Evolutionary conservation across 2,797 vertebrate genomes (phyloP), one percentile per base, ranked within the genome.

Genomic region (Alexandromys oeconomus): DNA sequence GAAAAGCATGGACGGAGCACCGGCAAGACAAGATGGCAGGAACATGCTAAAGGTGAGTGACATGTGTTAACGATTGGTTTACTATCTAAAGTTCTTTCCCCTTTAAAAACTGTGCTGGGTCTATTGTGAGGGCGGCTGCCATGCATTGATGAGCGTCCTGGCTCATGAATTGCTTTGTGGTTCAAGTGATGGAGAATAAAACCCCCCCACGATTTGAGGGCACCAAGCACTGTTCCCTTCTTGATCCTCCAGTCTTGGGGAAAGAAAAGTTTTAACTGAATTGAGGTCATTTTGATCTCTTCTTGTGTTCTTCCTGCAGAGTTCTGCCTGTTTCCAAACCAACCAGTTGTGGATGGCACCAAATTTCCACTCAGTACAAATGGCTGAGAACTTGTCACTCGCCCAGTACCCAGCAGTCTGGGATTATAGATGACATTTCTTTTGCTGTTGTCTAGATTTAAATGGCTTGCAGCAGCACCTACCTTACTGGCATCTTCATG

Each of bases 361-460:
- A 80, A 84, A 84, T 87, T 79, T 48, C 65, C 19, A 43, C 63
- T 87, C 63, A 93, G 6, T 37, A 61, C 2, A 17, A 91, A 91
- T 51, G 23, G 2, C 7, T 12, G n/a, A 74, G 57, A 63, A n/a
- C 57, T 77, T 27, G 40, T 6, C 21, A 59, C 40, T 25, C 1
- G 57, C 40, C 29, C 13, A 48, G 1, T 4, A n/a, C 51, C 51
- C 81, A 0, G 29, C 14, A 13, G 51, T 9, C 57, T 69, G 65
- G 76, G 25, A 59, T 59, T 43, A n/a, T 5, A 48, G 61, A 63
- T 3, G 37, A 19, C 5, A 0, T 80, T 21, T 79, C n/a, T 86
- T 80, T 86, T 89, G 9, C 77, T 74, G n/a, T 14, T 40, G 3
- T 54, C 51, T 84, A 1, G 40, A 48, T 78, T 74, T 43, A 95